Evolutionary conservation across 2,797 vertebrate genomes (phyloP), one percentile per base, ranked within the genome.

Genomic region (Clarias laeviceps): DNA sequence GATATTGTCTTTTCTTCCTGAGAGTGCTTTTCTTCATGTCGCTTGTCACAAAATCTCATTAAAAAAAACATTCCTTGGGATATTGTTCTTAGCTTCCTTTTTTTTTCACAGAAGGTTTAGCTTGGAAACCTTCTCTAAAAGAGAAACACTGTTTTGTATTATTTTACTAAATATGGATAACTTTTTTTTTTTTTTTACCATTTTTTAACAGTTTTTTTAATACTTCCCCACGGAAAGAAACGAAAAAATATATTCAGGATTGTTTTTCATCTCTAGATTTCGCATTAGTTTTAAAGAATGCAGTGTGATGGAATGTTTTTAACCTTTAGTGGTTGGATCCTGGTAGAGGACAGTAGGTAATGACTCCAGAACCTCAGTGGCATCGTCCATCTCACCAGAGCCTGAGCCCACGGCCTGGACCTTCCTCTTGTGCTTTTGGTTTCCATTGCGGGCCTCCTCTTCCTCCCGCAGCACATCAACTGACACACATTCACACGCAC

Each of bases 381-480:
- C 89, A 24, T 95, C 94, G 0, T 95, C 94, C 76, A 89, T 83
- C n/a, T 95, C 94, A 82, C 94, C 94, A 8, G 93, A 95, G 6
- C 94, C 95, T 0, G 93, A 95, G 0, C 93, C 94, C 0, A 90
- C 92, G 0, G 93, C 87, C 76, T 92, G 74, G 17, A 86, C 2
- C 89, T 94, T 95, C 92, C 91, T 95, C 87, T 83, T 93, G 82
- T 94, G 91, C 50, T 95, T 94, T 66, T 93, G 89, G 87, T 91
- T 93, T 20, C 93, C 93, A 1, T 91, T 95, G 68, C 95, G 95
- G 78, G 94, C 91, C 89, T 93, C 79, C 88, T 95, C 94, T 27
- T 95, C 95, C 78, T 95, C 94, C 18, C 91, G 92, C 59, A 96
- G 91, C 59, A 91, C 83, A 54, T 92, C 91, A 90, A 96, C 95